phyloP scores from a whole-genome alignment of 1,140 invertebrate species.

The Ruditapes philippinarum region DNA sequence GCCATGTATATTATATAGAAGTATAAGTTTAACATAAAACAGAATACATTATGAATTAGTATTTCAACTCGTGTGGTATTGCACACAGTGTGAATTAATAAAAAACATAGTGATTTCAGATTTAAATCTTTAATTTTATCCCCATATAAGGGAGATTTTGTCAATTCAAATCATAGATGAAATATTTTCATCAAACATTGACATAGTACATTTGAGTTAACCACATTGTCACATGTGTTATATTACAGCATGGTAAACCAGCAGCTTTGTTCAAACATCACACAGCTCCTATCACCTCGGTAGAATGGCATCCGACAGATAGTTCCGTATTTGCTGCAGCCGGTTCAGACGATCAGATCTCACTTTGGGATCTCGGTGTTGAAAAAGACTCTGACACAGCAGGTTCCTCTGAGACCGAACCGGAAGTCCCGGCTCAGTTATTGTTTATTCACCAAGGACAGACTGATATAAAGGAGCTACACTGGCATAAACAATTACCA shows the following conservation, averaged over 20 bases:
- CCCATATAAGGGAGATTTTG: no score
- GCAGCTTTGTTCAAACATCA: constrained; percentile 98
- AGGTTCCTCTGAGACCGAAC: constrained; percentile 85
- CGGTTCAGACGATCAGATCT: constrained; percentile 98
- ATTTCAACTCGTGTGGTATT: no score
- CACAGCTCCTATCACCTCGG: constrained; percentile 95
- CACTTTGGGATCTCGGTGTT: constrained; percentile 98
- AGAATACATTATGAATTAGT: no score
- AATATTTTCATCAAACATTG: no score
- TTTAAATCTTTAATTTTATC: no score
- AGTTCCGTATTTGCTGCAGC: constrained; percentile 97
- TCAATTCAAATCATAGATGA: no score
- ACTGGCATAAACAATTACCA: constrained; percentile 98
- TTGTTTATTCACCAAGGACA: constrained; percentile 99
- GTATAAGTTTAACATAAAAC: no score
- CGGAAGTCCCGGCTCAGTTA: constrained; percentile 96
- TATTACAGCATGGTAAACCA: constrained; percentile 89
- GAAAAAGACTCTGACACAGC: constrained; percentile 91
- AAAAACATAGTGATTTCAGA: no score
- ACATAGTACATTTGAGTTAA: no score
- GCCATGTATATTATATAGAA: no score
- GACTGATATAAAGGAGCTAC: constrained; percentile 98
- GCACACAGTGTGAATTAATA: no score
- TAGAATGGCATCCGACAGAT: constrained; percentile 99
- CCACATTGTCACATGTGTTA: no score